Evolutionary conservation across 2,888 invertebrate species (phyloP).

Genomic region (Clunio marinus): DNA sequence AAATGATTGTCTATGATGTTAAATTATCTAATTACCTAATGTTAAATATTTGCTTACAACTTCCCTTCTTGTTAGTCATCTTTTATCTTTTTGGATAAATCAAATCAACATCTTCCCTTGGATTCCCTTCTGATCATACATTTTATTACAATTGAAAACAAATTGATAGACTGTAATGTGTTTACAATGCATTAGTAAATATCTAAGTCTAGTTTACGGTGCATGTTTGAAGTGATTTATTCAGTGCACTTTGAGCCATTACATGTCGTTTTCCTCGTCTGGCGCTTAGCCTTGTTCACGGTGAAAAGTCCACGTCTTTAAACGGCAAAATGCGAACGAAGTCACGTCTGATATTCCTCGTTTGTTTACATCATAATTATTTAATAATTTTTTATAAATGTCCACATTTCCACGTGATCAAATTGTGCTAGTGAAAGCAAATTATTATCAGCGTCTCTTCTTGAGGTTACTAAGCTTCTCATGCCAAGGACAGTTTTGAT

Average conservation of each 20-base stretch:
- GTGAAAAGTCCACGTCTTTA: not conserved
- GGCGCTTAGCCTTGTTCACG: not conserved
- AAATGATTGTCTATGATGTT: too few species aligned
- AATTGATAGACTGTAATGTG: too few species aligned
- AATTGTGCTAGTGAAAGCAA: constrained; percentile 15
- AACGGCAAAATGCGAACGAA: not conserved
- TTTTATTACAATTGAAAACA: too few species aligned
- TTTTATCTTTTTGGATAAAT: too few species aligned
- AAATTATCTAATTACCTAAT: too few species aligned
- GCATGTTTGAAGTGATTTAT: not conserved
- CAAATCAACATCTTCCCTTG: too few species aligned
- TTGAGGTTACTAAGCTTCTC: constrained; percentile 5
- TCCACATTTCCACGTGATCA: constrained; percentile 7
- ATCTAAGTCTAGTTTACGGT: not conserved
- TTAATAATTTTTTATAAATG: not conserved
- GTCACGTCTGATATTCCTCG: constrained; percentile 5
- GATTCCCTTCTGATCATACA: too few species aligned
- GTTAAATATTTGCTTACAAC: too few species aligned
- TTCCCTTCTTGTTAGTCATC: too few species aligned
- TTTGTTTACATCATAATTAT: constrained; percentile 10
- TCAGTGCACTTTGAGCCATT: not conserved
- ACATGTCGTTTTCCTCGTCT: not conserved
- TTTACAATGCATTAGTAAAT: too few species aligned
- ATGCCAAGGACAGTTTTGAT: not conserved
- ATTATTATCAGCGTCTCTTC: not conserved